These are phyloP conservation scores for Thecophora atra DNA, from an alignment of 2,888 invertebrate genomes.

Conservation along the genomic window DNA sequence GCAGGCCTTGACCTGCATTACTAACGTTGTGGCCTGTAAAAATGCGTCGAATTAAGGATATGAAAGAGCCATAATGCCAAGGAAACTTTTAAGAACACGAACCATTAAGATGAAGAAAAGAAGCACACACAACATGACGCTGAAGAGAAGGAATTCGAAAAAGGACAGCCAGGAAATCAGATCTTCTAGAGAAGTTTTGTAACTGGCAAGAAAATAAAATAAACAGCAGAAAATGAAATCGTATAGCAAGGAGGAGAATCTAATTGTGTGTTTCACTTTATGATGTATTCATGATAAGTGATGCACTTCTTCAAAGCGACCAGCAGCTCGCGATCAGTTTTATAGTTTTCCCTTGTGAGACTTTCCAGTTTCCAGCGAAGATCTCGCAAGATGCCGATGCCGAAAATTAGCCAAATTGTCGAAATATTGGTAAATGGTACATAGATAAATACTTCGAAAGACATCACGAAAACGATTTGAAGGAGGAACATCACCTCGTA, in stretches of 20 bases:
- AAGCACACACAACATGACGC: constrained; percentile 49
- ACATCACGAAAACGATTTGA: constrained; percentile 41
- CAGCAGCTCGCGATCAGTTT: constrained; percentile 40
- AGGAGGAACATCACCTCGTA: constrained; percentile 47
- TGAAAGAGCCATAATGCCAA: not conserved
- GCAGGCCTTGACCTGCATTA: too few relatives aligned
- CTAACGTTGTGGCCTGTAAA: constrained; percentile 39
- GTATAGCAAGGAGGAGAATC: too few relatives aligned
- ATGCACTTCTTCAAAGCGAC: constrained; percentile 43
- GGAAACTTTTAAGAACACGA: too few relatives aligned
- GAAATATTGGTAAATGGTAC: constrained; percentile 48
- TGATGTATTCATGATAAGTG: constrained; percentile 47
- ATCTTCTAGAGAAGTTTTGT: constrained; percentile 41
- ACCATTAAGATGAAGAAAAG: constrained; percentile 46
- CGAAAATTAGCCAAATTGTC: constrained; percentile 48
- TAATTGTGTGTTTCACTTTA: too few relatives aligned
- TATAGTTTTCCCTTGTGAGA: constrained; percentile 27
- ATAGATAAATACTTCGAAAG: constrained; percentile 44
- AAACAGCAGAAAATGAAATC: not conserved
- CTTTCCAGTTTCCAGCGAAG: constrained; percentile 44
- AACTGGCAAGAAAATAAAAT: constrained; percentile 37
- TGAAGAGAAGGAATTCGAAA: constrained; percentile 46
- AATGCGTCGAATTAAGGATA: constrained; percentile 34
- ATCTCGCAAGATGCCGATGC: constrained; percentile 44
- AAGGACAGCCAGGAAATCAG: constrained; percentile 46